Conservation (phyloP, 2,888 invertebrate species). For the Melanophora roralis region DNA sequence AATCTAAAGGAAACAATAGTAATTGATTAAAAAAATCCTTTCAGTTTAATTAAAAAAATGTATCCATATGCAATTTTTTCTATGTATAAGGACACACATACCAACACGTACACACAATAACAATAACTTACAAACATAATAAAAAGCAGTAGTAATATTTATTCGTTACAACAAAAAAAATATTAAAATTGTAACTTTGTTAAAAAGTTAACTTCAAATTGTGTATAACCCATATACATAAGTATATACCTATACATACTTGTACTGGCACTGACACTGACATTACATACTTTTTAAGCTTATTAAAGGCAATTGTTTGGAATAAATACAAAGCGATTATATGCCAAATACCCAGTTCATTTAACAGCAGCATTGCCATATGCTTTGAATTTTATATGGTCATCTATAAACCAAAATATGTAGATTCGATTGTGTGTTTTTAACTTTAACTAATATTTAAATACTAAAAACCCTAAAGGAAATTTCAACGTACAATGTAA, state of each 20-base stretch:
- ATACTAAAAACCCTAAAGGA: too few species aligned
- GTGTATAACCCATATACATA: too few species aligned
- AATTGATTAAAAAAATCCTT: conserved; percentile 55
- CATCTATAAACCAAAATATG: background rate
- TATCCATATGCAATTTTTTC: too few species aligned
- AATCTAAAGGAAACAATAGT: conserved; percentile 8
- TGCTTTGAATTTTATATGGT: background rate
- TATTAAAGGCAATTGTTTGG: conserved; percentile 53
- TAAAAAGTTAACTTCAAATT: background rate
- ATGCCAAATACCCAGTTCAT: background rate
- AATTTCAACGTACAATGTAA: too few species aligned
- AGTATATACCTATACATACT: background rate
- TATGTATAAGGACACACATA: too few species aligned
- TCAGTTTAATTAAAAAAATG: conserved; percentile 58
- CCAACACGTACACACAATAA: too few species aligned
- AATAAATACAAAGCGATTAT: conserved; percentile 48
- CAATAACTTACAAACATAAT: background rate
- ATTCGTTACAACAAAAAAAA: background rate
- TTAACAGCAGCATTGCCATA: background rate
- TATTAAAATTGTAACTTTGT: conserved; percentile 15
- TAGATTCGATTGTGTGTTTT: background rate
- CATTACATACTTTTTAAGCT: conserved; percentile 42
- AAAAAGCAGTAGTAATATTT: background rate
- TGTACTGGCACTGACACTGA: background rate
- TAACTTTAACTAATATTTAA: background rate